Evolutionary conservation across 2,888 invertebrate genomes (phyloP), one percentile per base, ranked within the genome.

Genomic region (Melanchra persicariae): DNA sequence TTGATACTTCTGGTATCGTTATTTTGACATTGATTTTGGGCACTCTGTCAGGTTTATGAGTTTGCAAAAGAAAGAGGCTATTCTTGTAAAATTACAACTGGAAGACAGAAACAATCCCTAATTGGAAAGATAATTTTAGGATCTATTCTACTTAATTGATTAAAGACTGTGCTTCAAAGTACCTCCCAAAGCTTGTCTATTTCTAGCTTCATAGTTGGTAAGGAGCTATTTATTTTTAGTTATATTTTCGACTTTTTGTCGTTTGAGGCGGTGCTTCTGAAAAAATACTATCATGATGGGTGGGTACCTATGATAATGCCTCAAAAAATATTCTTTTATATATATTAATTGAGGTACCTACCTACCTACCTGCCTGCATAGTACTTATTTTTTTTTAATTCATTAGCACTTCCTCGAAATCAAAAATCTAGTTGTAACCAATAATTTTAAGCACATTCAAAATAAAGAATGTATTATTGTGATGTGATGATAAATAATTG

Each of bases 261-360:
- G 70, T 88, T 94, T 95, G 95, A 95, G 95, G 94, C 86, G 90
- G 92, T 92, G 95, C 94, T 94, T 89, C 88, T 95, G 93, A 86
- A 55, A 6, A 24, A 34, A 52, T 71, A 9, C 19, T 58, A 47
- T 57, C 34, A 55, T 22, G 51, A 37, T 49, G 49, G 10, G 22
- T 49, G 49, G 12, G 22, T 47, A n/a, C n/a, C n/a, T n/a, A 19
- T 43, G 45, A 51, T 55, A 22, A 37, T 19, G 57, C 4, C 12
- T 40, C 19, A 71, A 24, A 45, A 47, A 19, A 45, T 17, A 55
- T 17, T 37, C 3, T n/a, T n/a, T n/a, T n/a, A n/a, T n/a, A n/a
- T n/a, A n/a, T n/a, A n/a, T n/a, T n/a, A n/a, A n/a, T 34, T 34
- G 34, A 22, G 5, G 10, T 37, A 49, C 26, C 22, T 54, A 19